phyloP scores from a whole-genome alignment of 1,140 invertebrate genomes.

The Polyergus mexicanus region DNA sequence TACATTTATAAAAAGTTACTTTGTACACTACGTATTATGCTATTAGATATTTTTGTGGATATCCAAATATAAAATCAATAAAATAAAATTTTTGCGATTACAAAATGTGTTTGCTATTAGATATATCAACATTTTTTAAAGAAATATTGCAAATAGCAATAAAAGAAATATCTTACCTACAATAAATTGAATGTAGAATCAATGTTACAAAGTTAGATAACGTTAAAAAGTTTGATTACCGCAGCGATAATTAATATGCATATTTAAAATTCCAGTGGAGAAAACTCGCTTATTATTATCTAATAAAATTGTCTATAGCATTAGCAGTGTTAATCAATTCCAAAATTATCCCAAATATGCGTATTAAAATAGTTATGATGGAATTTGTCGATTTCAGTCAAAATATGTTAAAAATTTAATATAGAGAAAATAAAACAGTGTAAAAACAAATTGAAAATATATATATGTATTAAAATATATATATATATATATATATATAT shows the following conservation, averaged over 20 bases:
- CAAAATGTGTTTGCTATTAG: background rate
- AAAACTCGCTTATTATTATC: conserved; percentile 33
- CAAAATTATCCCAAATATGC: conserved; percentile 34
- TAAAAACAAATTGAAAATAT: background rate
- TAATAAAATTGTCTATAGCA: conserved; percentile 25
- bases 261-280: conserved; percentile 45
- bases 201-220: background rate
- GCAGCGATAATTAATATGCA: conserved; percentile 44
- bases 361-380: conserved; percentile 14
- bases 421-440: background rate
- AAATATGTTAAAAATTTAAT: conserved; percentile 15
- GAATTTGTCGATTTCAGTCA: conserved; percentile 19
- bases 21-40: background rate
- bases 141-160: background rate
- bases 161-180: background rate
- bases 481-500: too few relatives aligned
- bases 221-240: conserved; percentile 35
- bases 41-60: background rate
- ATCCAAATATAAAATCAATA: background rate
- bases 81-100: background rate
- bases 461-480: too few relatives aligned
- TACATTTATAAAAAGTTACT: background rate
- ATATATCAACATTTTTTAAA: background rate
- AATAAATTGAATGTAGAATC: background rate
- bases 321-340: conserved; percentile 38